phyloP scores from a whole-genome alignment of 2,888 invertebrate species.

The Sminthurides aquaticus region DNA sequence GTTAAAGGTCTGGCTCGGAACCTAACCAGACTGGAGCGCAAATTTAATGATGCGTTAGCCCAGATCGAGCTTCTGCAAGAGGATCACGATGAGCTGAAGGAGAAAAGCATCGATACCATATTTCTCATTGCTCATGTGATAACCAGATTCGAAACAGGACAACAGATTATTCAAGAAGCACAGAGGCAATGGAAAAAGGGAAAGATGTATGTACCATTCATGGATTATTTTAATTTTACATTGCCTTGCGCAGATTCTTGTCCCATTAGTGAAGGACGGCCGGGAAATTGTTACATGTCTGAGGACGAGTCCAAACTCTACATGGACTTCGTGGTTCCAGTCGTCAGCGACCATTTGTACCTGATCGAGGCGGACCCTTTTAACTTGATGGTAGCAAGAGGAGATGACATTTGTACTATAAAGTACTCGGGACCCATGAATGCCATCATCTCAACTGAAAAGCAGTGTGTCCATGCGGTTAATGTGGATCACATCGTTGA shows the following conservation, averaged over 20 bases:
- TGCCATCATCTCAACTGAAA: slow-evolving; percentile 14
- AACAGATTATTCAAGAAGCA: slow-evolving; percentile 14
- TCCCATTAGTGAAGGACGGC: slow-evolving; percentile 14
- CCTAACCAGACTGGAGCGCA: not conserved
- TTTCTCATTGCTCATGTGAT: slow-evolving; percentile 21
- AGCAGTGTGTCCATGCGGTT: no score
- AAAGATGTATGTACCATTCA: slow-evolving; percentile 10
- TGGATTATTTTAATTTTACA: slow-evolving; percentile 25
- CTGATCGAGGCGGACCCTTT: slow-evolving; percentile 26
- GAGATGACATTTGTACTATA: slow-evolving; percentile 21
- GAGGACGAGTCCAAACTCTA: slow-evolving; percentile 8
- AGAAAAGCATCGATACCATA: not conserved
- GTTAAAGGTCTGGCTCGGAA: not conserved
- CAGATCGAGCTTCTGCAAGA: not conserved
- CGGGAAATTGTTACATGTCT: slow-evolving; percentile 8
- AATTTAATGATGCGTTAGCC: slow-evolving; percentile 1
- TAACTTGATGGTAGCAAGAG: not conserved
- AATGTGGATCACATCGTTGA: no score
- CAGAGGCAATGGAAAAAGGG: slow-evolving; percentile 14
- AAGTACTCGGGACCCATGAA: slow-evolving; percentile 22
- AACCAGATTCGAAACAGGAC: slow-evolving; percentile 11
- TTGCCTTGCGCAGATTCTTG: slow-evolving; percentile 24
- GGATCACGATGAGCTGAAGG: slow-evolving; percentile 23
- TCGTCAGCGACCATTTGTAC: slow-evolving; percentile 1
- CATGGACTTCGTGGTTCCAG: slow-evolving; percentile 16